phyloP scores from a whole-genome alignment of 1,140 invertebrate genomes.

The Caerostris extrusa region DNA sequence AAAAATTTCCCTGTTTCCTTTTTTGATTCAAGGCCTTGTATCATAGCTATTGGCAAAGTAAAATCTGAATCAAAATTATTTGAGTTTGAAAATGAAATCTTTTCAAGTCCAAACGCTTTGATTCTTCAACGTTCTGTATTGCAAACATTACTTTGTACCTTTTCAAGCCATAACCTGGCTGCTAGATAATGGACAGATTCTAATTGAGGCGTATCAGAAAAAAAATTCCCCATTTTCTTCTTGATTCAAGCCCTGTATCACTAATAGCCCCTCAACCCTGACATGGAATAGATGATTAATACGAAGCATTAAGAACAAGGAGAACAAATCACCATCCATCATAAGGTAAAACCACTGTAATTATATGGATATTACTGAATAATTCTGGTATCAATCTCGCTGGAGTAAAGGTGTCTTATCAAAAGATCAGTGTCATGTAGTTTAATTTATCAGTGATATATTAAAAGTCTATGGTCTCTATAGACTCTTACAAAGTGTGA shows the following conservation, averaged over 20 bases:
- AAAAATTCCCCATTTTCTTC: not conserved
- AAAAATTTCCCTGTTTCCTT: not conserved
- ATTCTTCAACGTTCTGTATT: not conserved
- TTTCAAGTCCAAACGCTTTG: not conserved
- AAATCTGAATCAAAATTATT: too few relatives aligned
- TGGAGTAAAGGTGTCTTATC: slow-evolving; percentile 29
- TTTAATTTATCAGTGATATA: not conserved
- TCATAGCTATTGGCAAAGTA: too few relatives aligned
- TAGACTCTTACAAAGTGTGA: not conserved
- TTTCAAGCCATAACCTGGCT: not conserved
- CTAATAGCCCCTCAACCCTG: slow-evolving; percentile 56
- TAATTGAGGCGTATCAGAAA: not conserved
- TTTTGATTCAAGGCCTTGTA: not conserved
- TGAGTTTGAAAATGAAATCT: too few relatives aligned
- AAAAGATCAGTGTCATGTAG: not conserved
- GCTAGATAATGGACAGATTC: slow-evolving; percentile 21
- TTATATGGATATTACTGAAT: slow-evolving; percentile 56
- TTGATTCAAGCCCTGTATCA: not conserved
- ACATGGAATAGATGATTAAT: slow-evolving; percentile 41
- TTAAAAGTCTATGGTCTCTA: not conserved
- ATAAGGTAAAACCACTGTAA: slow-evolving; percentile 28
- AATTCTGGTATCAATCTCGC: slow-evolving; percentile 40
- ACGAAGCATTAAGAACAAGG: not conserved
- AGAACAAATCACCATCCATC: slow-evolving; percentile 34
- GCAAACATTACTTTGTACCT: not conserved